phyloP scores from a whole-genome alignment of 2,113 vertebrate genomes.

The Psilopogon haemacephalus region DNA sequence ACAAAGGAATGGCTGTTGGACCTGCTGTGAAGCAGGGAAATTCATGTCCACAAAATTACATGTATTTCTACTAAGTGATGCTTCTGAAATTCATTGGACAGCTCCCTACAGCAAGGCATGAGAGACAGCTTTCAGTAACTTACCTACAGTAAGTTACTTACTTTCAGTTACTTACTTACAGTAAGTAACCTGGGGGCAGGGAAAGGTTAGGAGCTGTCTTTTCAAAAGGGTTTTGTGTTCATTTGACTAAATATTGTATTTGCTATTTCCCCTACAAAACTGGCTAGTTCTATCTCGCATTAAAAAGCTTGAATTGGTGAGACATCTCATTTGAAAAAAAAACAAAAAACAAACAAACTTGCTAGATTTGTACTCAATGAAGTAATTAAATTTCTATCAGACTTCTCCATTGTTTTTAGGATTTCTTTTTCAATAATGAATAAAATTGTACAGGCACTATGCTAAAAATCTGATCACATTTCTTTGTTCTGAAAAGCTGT shows the following conservation, averaged over 20 bases:
- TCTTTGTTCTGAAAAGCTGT: background rate
- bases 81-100: background rate
- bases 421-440: background rate
- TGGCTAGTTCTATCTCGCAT: background rate
- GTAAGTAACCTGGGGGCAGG: background rate
- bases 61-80: background rate
- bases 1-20: background rate
- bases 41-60: background rate
- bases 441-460: background rate
- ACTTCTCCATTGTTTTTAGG: background rate
- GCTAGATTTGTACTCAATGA: background rate
- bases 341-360: background rate
- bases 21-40: background rate
- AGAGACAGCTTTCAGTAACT: background rate
- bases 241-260: background rate
- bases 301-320: background rate
- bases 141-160: too few relatives aligned
- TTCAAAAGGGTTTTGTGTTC: accelerated
- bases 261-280: background rate
- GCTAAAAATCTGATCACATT: background rate
- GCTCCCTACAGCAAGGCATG: background rate
- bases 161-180: accelerated
- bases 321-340: background rate
- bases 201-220: background rate
- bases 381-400: background rate